These are phyloP conservation scores for Drosophila tsacasi DNA, from an alignment of 1,140 invertebrate species.

Conservation along the genomic window DNA sequence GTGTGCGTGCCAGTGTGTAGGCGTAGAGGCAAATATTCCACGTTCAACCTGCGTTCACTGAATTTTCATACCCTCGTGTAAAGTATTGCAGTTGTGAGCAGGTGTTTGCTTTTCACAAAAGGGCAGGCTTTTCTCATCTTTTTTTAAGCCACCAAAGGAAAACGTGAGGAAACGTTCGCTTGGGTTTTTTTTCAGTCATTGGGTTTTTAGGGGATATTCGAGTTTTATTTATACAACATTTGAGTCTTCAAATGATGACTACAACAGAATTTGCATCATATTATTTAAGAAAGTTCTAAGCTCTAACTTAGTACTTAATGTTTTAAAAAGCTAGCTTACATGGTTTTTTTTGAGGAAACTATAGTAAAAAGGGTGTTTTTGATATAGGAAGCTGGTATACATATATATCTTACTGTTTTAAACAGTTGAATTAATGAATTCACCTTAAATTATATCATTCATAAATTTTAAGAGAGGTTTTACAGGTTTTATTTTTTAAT, in stretches of 20 bases:
- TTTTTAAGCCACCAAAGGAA: conserved; percentile 1
- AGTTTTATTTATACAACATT: background rate
- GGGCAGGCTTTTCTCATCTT: background rate
- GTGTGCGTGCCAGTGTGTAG: conserved; percentile 15
- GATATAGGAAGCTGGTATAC: too few species aligned
- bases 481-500: too few species aligned
- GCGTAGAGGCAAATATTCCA: conserved; percentile 44
- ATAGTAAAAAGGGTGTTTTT: too few species aligned
- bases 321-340: too few species aligned
- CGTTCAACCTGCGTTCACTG: conserved; percentile 51
- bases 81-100: conserved; percentile 24
- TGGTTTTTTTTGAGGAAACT: too few species aligned
- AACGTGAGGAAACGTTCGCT: background rate
- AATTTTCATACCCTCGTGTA: conserved; percentile 32
- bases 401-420: too few species aligned
- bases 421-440: too few species aligned
- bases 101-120: conserved; percentile 10
- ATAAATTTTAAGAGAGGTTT: too few species aligned
- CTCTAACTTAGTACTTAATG: too few species aligned
- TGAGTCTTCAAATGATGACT: background rate
- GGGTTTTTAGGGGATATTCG: too few species aligned
- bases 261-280: too few species aligned
- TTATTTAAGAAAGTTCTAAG: background rate
- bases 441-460: too few species aligned
- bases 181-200: background rate